Evolutionary conservation across 2,113 vertebrate species (phyloP).

Genomic region (Colaptes auratus): DNA sequence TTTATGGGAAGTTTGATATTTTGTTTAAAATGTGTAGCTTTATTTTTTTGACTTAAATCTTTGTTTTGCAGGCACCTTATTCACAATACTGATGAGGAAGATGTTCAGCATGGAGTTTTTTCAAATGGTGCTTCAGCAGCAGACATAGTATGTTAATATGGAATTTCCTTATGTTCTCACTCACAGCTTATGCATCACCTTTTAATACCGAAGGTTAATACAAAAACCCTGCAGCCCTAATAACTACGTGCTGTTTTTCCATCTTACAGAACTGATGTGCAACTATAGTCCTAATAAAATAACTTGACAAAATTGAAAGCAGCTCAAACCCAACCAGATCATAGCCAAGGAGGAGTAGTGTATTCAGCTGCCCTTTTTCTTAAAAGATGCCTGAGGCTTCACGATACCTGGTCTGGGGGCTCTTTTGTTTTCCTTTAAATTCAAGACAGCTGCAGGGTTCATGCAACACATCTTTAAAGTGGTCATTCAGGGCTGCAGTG

Average conservation of each 20-base stretch:
- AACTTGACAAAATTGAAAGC: background rate
- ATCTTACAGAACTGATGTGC: background rate
- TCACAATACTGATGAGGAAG: constrained; percentile 16
- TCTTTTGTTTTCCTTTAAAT: background rate
- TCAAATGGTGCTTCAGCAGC: background rate
- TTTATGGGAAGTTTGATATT: background rate
- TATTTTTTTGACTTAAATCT: background rate
- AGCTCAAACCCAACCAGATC: background rate
- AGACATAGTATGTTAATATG: constrained; percentile 53
- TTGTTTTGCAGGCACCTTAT: constrained; percentile 30
- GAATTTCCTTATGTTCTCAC: background rate
- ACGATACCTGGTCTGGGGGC: background rate
- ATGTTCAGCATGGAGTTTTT: background rate
- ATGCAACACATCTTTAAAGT: background rate
- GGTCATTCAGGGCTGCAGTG: background rate
- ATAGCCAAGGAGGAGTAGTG: background rate
- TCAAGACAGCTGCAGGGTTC: background rate
- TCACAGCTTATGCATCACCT: background rate
- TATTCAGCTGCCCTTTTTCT: background rate
- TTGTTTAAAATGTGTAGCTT: background rate
- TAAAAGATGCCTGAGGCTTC: background rate
- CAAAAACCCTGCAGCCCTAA: background rate
- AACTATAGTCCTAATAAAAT: background rate
- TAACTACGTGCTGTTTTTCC: background rate
- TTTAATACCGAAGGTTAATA: background rate